phyloP scores from a whole-genome alignment of 2,797 vertebrate species.

The Gorsachius magnificus region DNA sequence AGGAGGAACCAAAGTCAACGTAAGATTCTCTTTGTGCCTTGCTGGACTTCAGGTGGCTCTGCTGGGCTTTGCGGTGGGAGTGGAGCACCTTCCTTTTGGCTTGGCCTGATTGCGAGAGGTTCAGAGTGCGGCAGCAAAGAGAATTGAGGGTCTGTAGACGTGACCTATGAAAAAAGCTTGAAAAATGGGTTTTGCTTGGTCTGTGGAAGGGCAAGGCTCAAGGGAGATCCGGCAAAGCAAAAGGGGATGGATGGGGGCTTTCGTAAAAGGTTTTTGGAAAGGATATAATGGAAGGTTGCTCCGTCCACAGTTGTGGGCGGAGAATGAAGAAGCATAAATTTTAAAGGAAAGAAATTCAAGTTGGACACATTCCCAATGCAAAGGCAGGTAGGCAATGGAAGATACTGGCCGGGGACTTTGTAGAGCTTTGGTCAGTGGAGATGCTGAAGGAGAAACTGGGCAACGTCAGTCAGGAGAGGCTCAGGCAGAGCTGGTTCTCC shows the following conservation, averaged over 20 bases:
- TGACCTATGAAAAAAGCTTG: background rate
- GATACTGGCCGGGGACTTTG: background rate
- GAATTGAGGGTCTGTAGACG: rapidly evolving
- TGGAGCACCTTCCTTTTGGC: background rate
- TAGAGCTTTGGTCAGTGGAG: background rate
- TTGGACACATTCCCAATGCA: rapidly evolving
- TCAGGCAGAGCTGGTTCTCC: background rate
- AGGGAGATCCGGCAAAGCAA: background rate
- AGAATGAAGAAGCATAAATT: background rate
- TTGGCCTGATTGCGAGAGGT: background rate
- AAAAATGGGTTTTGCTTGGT: background rate
- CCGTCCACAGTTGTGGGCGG: rapidly evolving
- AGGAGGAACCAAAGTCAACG: background rate
- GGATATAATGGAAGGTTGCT: background rate
- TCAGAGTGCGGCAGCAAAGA: background rate
- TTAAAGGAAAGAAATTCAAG: background rate
- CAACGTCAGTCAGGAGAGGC: background rate
- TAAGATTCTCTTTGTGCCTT: background rate
- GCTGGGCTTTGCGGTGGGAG: background rate
- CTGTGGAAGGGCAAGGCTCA: background rate
- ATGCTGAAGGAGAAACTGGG: background rate
- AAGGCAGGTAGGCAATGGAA: background rate
- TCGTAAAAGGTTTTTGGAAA: background rate
- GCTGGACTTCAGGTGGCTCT: background rate
- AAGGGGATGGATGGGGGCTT: background rate